Evolutionary conservation across 2,113 vertebrate species (phyloP), one percentile per base, ranked within the genome.

Genomic region (Anas platyrhynchos): DNA sequence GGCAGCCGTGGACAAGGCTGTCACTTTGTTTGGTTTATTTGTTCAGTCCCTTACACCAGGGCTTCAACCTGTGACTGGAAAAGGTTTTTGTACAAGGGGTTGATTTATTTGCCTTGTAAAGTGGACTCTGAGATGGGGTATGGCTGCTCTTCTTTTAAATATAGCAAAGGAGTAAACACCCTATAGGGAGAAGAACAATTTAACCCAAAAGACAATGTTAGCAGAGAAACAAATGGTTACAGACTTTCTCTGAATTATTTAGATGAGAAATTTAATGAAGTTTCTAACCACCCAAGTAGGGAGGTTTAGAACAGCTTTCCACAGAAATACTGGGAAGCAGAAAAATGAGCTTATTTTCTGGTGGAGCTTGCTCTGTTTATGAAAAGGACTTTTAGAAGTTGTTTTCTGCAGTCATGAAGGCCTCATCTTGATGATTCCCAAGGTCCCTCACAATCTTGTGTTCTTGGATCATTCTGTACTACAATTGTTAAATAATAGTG

Each of bases 221-320:
- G 82, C 67, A 76, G 78, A 89, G 75, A 85, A 96, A 69, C 82
- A 95, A 94, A 89, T 83, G 71, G 71, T 85, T 89, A 55, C 90
- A 94, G 94, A 93, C 87, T 55, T 59, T 59, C 89, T 89, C 34
- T 91, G 94, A 94, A 95, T 96, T 95, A 95, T 95, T 96, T 89
- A 96, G 67, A 67, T 88, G 25, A 59, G 89, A 77, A 95, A 93
- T 94, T 76, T 93, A 85, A 85, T 26, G 78, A 85, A 74, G 71
- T 76, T 93, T 83, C 84, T 67, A 66, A 87, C 77, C 0, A 1
- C 75, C 48, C n/a, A 11, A n/a, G 86, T n/a, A 88, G 58, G 16
- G 56, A 88, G 68, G 55, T 23, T 81, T 82, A 81, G 67, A 92
- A n/a, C 34, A 29, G 66, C 54, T 92, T 91, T 82, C 71, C 84